Evolutionary conservation across 2,888 invertebrate genomes (phyloP).

Genomic region (Polydrusus pterygomalis): DNA sequence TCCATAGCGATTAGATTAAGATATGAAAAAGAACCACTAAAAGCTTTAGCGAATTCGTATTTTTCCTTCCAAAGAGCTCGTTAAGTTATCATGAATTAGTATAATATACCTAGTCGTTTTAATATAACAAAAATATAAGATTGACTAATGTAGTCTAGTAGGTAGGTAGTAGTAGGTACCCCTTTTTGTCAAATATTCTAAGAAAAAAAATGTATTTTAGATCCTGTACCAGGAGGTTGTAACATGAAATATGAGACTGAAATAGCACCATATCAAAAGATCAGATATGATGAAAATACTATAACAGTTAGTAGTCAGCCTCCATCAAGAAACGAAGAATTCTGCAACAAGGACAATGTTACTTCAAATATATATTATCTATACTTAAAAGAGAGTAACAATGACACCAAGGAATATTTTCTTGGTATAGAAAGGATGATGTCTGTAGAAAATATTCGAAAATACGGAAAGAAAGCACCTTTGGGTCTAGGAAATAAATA

Average conservation of each 20-base stretch:
- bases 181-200: no score
- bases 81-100: no score
- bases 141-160: no score
- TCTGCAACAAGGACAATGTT: slow-evolving; percentile 69
- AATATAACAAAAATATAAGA: no score
- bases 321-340: slow-evolving; percentile 69
- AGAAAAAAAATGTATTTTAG: no score
- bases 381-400: slow-evolving; percentile 77
- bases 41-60: no score
- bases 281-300: slow-evolving; percentile 69
- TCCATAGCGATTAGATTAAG: no score
- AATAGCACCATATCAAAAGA: slow-evolving; percentile 77
- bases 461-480: slow-evolving; percentile 75
- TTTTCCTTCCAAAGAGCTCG: no score
- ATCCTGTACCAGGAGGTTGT: slow-evolving; percentile 87
- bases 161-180: no score
- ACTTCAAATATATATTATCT: slow-evolving; percentile 77
- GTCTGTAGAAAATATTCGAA: slow-evolving; percentile 74
- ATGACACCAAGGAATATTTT: slow-evolving; percentile 76
- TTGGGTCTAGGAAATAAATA: slow-evolving; percentile 55
- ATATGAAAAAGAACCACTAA: no score
- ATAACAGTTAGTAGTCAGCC: slow-evolving; percentile 76
- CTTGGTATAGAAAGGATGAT: slow-evolving; percentile 77
- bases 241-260: slow-evolving; percentile 79
- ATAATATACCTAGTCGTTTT: no score